Conservation (phyloP, 2,113 vertebrate genomes). For the Steatornis caripensis region DNA sequence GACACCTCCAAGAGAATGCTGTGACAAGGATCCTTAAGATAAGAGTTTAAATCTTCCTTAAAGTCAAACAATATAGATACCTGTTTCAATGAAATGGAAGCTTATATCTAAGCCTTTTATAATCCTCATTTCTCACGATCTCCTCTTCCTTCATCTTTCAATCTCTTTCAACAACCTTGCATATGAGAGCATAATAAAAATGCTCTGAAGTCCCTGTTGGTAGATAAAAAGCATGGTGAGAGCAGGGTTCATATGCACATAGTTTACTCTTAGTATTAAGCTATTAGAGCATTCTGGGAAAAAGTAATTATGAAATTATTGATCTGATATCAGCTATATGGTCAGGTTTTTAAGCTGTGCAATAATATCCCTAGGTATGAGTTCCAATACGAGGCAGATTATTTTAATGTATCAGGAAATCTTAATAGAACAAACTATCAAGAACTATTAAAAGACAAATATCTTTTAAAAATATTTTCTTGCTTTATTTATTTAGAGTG, state of each 20-base stretch:
- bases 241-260: neutral
- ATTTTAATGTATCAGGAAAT: neutral
- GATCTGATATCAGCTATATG: neutral
- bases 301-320: conserved; percentile 20
- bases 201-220: neutral
- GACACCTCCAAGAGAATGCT: neutral
- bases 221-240: neutral
- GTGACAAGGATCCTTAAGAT: conserved; percentile 51
- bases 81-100: conserved; percentile 50
- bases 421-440: neutral
- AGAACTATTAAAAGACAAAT: neutral
- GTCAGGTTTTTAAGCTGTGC: neutral
- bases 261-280: neutral
- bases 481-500: neutral
- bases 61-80: conserved; percentile 40
- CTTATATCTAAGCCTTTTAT: conserved; percentile 65
- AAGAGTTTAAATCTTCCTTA: conserved; percentile 62
- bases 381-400: neutral
- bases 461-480: neutral
- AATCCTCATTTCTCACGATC: conserved; percentile 65
- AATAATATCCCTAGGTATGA: neutral
- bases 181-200: conserved; percentile 35
- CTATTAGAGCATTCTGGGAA: neutral
- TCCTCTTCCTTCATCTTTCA: conserved; percentile 51
- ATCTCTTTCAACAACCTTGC: conserved; percentile 43